Base-by-base conservation (phyloP, 2,797 vertebrate species). In the Gymnocypris eckloni region DNA sequence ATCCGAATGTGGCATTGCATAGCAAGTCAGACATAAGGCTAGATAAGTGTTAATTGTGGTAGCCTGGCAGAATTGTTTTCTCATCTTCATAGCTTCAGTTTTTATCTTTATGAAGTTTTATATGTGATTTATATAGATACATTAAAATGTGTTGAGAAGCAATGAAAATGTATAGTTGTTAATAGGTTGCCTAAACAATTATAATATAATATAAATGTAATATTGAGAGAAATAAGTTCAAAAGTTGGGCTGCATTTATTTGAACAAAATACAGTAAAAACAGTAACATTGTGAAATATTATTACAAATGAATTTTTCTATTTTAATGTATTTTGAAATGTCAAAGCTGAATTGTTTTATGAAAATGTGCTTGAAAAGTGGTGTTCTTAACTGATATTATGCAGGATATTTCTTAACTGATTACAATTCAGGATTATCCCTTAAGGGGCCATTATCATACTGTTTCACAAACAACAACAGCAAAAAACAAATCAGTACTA, bases 21-120 rank as follows among this genome's bases (percentile, higher is more conserved):
- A 69, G 83, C 7, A 37, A 78, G 61, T 54, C 61, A 37, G 50
- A 78, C 28, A 25, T 43, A 72, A 82, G 39, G 39, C n/a, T 25
- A 48, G 2, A 50, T 64, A 50, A 50, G 28, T 52, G 25, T 66
- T 75, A 48, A 75, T 50, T 83, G 52, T 37, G 11, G 45, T 16
- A 50, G 20, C 25, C 20, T 33, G 18, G 70, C 54, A 12, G 7
- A 70, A 18, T 54, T 56, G 4, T 25, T 56, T 28, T 18, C 12
- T 2, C 54, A 20, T 33, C 8, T 71, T 56, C 39, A 25, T 15
- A 59, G 54, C 48, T 76, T 52, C 12, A 2, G 22, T 11, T 61
- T 61, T 61, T 61, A 61, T 11, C n/a, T 25, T 22, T 20, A 6
- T 22, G 22, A 59, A 59, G 4, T 12, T 72, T 25, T 25, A 28